Evolutionary conservation across 2,113 vertebrate species (phyloP).

Genomic region (Empidonax traillii): DNA sequence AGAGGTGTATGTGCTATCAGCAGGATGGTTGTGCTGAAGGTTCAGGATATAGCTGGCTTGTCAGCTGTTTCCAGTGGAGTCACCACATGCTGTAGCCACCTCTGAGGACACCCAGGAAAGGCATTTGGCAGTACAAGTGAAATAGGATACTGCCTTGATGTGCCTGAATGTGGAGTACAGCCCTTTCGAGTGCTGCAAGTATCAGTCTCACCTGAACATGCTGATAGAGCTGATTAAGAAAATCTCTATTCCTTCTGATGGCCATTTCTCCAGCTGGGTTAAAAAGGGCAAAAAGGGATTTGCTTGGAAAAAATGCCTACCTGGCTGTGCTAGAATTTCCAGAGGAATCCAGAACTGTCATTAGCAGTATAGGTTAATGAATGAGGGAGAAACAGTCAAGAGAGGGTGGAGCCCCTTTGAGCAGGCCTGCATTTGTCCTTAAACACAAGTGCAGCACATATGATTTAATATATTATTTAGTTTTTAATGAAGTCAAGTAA

Average conservation of each 20-base stretch:
- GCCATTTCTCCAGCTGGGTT: not conserved
- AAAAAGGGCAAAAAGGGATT: not conserved
- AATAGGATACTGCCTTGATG: not conserved
- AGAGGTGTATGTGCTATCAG: not conserved
- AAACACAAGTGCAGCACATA: not conserved
- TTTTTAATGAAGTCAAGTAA: not conserved
- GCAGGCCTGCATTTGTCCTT: not conserved
- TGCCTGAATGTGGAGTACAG: accelerated
- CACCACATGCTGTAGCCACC: not conserved
- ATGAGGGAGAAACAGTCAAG: not conserved
- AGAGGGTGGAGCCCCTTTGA: not conserved
- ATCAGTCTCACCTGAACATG: not conserved
- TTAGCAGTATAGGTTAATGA: not conserved
- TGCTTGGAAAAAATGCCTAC: not conserved
- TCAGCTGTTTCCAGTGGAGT: not conserved
- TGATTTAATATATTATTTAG: not conserved
- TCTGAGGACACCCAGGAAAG: not conserved
- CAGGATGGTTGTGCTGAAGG: not conserved
- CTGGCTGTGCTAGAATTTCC: not conserved
- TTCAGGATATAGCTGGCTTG: not conserved
- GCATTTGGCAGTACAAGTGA: not conserved
- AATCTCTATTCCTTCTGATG: not conserved
- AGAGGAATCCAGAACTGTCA: not conserved
- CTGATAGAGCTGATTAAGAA: not conserved
- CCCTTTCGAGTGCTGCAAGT: not conserved